Evolutionary conservation across 1,140 invertebrate species (phyloP).

Genomic region (Rhopalosiphum padi): DNA sequence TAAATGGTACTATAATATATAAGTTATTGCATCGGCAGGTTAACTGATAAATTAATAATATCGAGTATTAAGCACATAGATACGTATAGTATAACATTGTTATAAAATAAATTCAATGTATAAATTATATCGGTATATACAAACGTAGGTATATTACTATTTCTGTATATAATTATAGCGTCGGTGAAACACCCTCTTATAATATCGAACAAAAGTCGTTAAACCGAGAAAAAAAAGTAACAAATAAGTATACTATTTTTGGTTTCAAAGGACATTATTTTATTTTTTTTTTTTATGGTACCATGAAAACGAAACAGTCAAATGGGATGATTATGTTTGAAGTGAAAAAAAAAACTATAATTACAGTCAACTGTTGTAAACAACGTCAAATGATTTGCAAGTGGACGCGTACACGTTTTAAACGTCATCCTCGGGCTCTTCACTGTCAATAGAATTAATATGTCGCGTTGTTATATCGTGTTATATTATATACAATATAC

Average conservation of each 20-base stretch:
- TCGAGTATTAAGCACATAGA: no score
- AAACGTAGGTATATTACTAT: background rate
- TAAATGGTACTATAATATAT: no score
- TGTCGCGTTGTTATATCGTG: background rate
- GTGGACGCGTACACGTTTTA: background rate
- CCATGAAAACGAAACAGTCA: conserved; percentile 43
- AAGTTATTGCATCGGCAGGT: no score
- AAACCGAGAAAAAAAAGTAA: background rate
- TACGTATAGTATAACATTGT: background rate
- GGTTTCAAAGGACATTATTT: conserved; percentile 46
- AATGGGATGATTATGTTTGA: conserved; percentile 42
- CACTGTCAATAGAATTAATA: conserved; percentile 35
- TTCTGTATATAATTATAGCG: background rate
- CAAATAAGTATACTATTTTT: conserved; percentile 43
- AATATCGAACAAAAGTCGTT: conserved; percentile 30
- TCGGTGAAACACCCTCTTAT: background rate
- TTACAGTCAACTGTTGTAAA: conserved; percentile 21
- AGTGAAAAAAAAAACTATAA: conserved; percentile 29
- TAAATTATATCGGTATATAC: background rate
- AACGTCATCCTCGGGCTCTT: conserved; percentile 8
- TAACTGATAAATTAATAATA: no score
- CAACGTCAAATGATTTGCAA: background rate
- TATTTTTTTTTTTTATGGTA: conserved; percentile 16
- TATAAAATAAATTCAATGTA: background rate
- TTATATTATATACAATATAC: background rate